Percentiles rank a stretch among this genome's conserved stretches.
Conservation (phyloP, 1,140 invertebrate species). For the Drosophila nigrodunni region DNA sequence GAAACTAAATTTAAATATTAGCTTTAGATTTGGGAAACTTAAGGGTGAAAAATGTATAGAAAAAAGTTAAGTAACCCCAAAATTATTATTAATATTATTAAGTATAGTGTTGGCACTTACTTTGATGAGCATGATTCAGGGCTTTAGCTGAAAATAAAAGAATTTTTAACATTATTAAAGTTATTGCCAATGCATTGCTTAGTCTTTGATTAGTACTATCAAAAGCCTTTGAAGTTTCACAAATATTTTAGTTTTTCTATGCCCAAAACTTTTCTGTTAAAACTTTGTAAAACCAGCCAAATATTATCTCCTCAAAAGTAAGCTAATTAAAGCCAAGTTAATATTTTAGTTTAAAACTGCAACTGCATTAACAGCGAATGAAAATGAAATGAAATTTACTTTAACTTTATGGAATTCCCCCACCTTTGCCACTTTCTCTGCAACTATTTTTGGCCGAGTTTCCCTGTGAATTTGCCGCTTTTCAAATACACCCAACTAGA, state of each 20-base stretch:
- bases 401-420: not conserved
- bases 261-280: not conserved
- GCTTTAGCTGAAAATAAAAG: too few relatives aligned
- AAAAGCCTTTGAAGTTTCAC: too few relatives aligned
- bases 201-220: too few relatives aligned
- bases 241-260: too few relatives aligned
- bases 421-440: not conserved
- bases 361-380: conserved; percentile 1
- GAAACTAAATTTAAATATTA: conserved; percentile 21
- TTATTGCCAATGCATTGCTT: too few relatives aligned
- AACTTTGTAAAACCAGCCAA: not conserved
- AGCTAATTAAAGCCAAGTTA: conserved; percentile 8
- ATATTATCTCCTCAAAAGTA: not conserved
- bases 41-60: conserved; percentile 8
- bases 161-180: too few relatives aligned
- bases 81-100: too few relatives aligned
- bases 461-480: not conserved
- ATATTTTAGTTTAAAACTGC: not conserved
- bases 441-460: conserved; percentile 2
- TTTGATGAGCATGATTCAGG: too few relatives aligned
- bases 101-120: too few relatives aligned
- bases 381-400: conserved; percentile 13
- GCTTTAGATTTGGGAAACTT: not conserved
- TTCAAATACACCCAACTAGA: conserved; percentile 19
- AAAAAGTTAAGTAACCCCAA: not conserved